phyloP scores from a whole-genome alignment of 2,797 vertebrate species.

The Yasuhikotakia modesta region DNA sequence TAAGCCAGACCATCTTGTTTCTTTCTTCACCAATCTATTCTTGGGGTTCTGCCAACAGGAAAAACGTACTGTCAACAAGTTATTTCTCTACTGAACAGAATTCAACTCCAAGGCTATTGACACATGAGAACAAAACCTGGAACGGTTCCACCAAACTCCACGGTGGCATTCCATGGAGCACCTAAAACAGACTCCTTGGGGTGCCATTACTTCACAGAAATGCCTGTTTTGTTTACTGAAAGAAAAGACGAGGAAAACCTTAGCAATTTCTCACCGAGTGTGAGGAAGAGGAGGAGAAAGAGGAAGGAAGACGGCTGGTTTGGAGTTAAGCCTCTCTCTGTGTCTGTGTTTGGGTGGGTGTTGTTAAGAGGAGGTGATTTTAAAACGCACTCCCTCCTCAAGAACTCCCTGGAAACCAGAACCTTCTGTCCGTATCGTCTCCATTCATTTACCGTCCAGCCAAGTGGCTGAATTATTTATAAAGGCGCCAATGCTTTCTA shows the following conservation, averaged over 20 bases:
- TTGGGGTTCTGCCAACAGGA: constrained; percentile 3
- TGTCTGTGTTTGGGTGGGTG: constrained; percentile 62
- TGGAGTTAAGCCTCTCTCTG: constrained; percentile 61
- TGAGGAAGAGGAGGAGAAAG: constrained; percentile 62
- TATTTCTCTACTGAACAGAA: constrained; percentile 36
- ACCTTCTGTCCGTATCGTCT: constrained; percentile 68
- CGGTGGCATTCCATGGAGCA: constrained; percentile 72
- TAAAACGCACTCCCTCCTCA: constrained; percentile 69
- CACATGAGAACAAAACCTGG: constrained; percentile 56
- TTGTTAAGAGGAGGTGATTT: constrained; percentile 76
- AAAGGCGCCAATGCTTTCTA: constrained; percentile 64
- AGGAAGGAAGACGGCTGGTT: constrained; percentile 66
- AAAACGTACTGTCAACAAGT: constrained; percentile 32
- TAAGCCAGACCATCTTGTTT: background rate
- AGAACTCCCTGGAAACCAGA: constrained; percentile 73
- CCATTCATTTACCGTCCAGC: constrained; percentile 71
- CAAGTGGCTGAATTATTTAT: constrained; percentile 81
- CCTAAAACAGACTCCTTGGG: constrained; percentile 65
- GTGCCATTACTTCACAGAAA: constrained; percentile 68
- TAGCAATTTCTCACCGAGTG: constrained; percentile 67
- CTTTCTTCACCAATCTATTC: constrained; percentile 16
- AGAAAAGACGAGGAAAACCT: constrained; percentile 64
- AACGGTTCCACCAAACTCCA: constrained; percentile 62
- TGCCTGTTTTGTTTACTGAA: constrained; percentile 67
- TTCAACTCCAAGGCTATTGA: constrained; percentile 49